A percentile compares a stretch with the other conserved stretches of the same genome.
Conservation (phyloP, 2,888 invertebrate species). For the Mesoligia furuncula region DNA sequence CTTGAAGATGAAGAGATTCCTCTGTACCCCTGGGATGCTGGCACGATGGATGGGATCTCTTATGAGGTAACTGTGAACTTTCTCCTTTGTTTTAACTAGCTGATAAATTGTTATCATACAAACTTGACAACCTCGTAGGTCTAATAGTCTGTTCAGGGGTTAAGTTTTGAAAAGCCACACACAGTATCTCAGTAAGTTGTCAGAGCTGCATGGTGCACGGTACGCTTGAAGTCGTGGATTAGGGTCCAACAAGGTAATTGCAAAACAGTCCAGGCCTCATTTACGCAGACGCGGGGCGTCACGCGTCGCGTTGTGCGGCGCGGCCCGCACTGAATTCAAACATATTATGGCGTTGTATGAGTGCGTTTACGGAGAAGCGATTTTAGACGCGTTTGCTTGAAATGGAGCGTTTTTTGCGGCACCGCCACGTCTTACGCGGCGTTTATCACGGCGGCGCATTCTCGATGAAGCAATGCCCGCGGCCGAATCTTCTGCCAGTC, state of each 20-base stretch:
- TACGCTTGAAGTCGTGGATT: not conserved
- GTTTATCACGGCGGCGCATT: no score
- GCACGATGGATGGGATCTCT: constrained; percentile 83
- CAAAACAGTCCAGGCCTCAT: no score
- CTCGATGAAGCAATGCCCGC: no score
- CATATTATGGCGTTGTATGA: no score
- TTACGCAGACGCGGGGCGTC: no score
- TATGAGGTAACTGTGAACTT: constrained; percentile 77
- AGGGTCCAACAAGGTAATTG: not conserved
- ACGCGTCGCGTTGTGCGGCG: no score
- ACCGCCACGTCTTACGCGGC: no score
- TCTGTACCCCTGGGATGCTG: constrained; percentile 86
- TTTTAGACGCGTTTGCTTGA: no score
- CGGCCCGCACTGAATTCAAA: no score
- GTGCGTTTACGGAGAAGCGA: no score
- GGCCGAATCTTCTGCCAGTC: no score
- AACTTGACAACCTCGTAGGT: not conserved
- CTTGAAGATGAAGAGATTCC: constrained; percentile 74
- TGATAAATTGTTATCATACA: not conserved
- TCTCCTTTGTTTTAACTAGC: not conserved
- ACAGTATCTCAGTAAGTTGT: not conserved
- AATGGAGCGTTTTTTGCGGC: no score
- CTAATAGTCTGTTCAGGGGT: not conserved
- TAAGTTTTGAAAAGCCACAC: not conserved
- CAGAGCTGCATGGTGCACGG: not conserved